Evolutionary conservation across 2,888 invertebrate genomes (phyloP).

Genomic region (Chalcis sispes): DNA sequence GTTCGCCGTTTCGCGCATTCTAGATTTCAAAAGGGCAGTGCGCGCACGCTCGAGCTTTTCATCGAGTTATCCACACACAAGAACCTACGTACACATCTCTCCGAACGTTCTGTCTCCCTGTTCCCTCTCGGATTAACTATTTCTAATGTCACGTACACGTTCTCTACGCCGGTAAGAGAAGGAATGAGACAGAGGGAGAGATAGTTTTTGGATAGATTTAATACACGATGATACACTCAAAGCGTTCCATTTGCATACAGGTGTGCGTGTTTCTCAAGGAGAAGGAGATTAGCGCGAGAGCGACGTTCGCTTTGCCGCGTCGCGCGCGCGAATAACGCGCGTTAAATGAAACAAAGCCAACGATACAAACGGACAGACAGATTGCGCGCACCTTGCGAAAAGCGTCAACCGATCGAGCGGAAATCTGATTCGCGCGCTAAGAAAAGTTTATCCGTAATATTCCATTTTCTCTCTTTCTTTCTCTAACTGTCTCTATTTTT

Average conservation of each 20-base stretch:
- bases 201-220: not conserved
- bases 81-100: not conserved
- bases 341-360: slow-evolving; percentile 18
- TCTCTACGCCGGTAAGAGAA: no score
- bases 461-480: no score
- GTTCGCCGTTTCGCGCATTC: slow-evolving; percentile 34
- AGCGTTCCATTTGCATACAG: slow-evolving; percentile 9
- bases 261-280: not conserved
- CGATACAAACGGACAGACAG: not conserved
- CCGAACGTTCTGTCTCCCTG: not conserved
- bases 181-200: not conserved
- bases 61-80: slow-evolving; percentile 15
- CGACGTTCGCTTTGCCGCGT: not conserved
- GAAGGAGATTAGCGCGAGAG: slow-evolving; percentile 13
- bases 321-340: slow-evolving; percentile 22
- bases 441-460: no score
- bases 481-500: not conserved
- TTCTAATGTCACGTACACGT: slow-evolving; percentile 34
- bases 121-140: slow-evolving; percentile 8
- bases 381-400: no score
- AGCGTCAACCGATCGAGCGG: no score
- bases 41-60: slow-evolving; percentile 30
- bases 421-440: no score
- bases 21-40: slow-evolving; percentile 36
- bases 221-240: not conserved